phyloP scores from a whole-genome alignment of 2,797 vertebrate species.

The Pitangus sulphuratus region DNA sequence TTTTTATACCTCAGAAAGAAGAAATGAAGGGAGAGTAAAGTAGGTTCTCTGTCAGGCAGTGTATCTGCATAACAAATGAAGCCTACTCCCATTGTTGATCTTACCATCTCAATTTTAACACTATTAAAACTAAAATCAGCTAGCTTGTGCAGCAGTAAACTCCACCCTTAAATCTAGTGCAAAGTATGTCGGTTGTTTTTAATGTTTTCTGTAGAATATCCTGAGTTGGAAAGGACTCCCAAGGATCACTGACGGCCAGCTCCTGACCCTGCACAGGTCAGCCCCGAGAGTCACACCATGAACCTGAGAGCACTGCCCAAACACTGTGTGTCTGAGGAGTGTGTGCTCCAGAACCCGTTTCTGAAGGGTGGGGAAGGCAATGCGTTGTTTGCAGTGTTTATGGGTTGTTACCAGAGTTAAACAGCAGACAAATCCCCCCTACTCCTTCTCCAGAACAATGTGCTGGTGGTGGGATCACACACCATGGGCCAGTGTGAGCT shows the following conservation, averaged over 20 bases:
- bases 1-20: not conserved
- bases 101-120: not conserved
- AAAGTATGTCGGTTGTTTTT: not conserved
- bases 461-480: accelerated
- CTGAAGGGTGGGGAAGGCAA: not conserved
- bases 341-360: not conserved
- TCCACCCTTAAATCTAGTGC: not conserved
- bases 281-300: accelerated
- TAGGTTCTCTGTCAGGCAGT: not conserved
- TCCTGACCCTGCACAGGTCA: not conserved
- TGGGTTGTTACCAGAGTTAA: not conserved
- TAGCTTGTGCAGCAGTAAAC: not conserved
- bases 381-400: accelerated
- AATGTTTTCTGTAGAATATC: not conserved
- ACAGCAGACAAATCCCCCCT: accelerated
- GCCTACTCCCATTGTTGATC: not conserved
- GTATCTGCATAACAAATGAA: not conserved
- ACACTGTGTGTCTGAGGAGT: not conserved
- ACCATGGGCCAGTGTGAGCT: not conserved
- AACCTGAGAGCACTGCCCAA: not conserved
- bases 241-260: not conserved
- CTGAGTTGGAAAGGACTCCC: not conserved
- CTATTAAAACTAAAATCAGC: not conserved
- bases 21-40: not conserved
- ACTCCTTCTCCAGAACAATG: not conserved